A percentile compares a stretch with the other conserved stretches of the same genome.
phyloP scores from a whole-genome alignment of 2,888 invertebrate genomes.

The Oeneis ivallda region DNA sequence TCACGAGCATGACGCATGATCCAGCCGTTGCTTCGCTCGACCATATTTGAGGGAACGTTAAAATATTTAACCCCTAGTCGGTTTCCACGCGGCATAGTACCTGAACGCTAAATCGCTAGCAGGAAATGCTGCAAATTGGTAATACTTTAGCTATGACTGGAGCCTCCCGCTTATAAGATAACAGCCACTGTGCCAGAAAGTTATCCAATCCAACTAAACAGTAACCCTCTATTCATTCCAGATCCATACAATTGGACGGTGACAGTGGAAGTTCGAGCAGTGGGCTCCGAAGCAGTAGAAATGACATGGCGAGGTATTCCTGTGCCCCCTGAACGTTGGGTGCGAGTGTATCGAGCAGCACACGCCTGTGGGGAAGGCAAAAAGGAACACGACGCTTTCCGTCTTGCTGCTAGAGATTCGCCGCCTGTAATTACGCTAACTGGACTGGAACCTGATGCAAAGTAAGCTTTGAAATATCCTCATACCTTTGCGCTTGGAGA shows the following conservation, averaged over 20 bases:
- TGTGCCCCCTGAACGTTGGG: conserved; percentile 93
- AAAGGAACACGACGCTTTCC: conserved; percentile 67
- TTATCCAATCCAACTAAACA: no score
- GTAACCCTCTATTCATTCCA: conserved; percentile 43
- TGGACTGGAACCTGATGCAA: conserved; percentile 83
- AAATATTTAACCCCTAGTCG: no score
- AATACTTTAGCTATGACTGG: no score
- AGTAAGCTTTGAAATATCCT: conserved; percentile 48
- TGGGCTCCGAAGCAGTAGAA: conserved; percentile 89
- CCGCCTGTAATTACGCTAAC: conserved; percentile 61
- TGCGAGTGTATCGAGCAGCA: conserved; percentile 93
- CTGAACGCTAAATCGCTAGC: no score
- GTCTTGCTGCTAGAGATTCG: conserved; percentile 65
- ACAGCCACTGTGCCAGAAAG: no score
- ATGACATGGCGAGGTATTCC: conserved; percentile 93
- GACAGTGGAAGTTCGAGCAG: conserved; percentile 86
- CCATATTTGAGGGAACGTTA: no score
- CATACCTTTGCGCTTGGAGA: not conserved
- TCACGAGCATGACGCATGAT: no score
- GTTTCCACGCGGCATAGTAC: no score
- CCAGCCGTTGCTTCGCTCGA: no score
- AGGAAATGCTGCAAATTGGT: no score
- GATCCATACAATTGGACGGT: conserved; percentile 93
- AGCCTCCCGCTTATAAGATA: no score
- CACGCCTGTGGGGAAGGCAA: conserved; percentile 75